These are phyloP conservation scores for Drosophila sproati DNA, from an alignment of 1,140 invertebrate genomes.

Conservation along the genomic window DNA sequence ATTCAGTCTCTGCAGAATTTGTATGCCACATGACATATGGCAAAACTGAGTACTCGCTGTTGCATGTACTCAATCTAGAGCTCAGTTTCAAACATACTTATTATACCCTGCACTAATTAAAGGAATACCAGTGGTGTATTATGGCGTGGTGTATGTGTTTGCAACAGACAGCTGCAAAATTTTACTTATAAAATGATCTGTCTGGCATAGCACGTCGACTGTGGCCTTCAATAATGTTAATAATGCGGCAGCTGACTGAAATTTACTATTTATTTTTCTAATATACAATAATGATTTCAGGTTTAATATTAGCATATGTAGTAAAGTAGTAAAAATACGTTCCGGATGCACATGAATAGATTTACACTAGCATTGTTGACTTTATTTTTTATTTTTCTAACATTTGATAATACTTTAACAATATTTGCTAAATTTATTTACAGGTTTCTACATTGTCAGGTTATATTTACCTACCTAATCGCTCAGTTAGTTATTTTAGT, in stretches of 20 bases:
- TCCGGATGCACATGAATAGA: too few relatives aligned
- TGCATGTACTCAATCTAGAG: slow-evolving; percentile 6
- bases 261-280: too few relatives aligned
- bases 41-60: slow-evolving; percentile 8
- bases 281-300: too few relatives aligned
- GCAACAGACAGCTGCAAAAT: background rate
- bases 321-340: too few relatives aligned
- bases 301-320: too few relatives aligned
- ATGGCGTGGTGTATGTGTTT: too few relatives aligned
- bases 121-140: background rate
- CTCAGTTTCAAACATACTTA: background rate
- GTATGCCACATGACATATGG: slow-evolving; percentile 15
- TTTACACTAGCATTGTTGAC: too few relatives aligned
- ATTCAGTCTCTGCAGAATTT: slow-evolving; percentile 12
- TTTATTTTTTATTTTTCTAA: too few relatives aligned
- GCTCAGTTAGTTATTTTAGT: background rate
- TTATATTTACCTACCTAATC: too few relatives aligned
- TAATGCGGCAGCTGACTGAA: background rate
- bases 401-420: too few relatives aligned
- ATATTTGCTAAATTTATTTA: background rate
- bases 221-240: background rate
- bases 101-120: slow-evolving; percentile 2
- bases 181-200: background rate
- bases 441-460: background rate
- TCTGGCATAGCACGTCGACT: too few relatives aligned